These are phyloP conservation scores for Sapajus apella DNA, from an alignment of 2,113 vertebrate species.

Conservation along the genomic window DNA sequence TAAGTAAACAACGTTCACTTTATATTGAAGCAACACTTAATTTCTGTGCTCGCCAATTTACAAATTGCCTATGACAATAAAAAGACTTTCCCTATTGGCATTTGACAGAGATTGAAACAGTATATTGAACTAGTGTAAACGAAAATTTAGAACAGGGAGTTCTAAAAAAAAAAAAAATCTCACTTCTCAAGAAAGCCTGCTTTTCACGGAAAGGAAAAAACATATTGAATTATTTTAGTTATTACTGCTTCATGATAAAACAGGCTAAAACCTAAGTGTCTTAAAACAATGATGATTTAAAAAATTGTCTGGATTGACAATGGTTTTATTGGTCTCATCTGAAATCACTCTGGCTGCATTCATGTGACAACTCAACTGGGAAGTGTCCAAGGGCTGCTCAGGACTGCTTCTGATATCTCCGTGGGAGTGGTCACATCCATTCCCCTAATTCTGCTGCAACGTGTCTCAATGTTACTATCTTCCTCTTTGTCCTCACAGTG, in stretches of 20 bases:
- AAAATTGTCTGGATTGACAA: not conserved
- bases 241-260: not conserved
- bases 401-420: not conserved
- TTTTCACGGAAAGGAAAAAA: slow-evolving; percentile 25
- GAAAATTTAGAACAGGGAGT: not conserved
- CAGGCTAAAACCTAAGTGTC: not conserved
- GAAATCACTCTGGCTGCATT: not conserved
- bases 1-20: slow-evolving; percentile 5
- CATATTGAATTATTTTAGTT: slow-evolving; percentile 14
- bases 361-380: not conserved
- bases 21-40: not conserved
- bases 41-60: slow-evolving; percentile 20
- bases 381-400: not conserved
- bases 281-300: not conserved
- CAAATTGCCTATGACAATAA: not conserved
- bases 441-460: not conserved
- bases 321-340: not conserved
- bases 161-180: not conserved
- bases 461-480: not conserved
- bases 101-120: not conserved
- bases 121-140: not conserved
- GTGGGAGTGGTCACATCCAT: not conserved
- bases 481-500: not conserved
- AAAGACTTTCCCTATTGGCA: not conserved
- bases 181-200: not conserved